Evolutionary conservation across 2,888 invertebrate genomes (phyloP).

Genomic region (Atethmia centrago): DNA sequence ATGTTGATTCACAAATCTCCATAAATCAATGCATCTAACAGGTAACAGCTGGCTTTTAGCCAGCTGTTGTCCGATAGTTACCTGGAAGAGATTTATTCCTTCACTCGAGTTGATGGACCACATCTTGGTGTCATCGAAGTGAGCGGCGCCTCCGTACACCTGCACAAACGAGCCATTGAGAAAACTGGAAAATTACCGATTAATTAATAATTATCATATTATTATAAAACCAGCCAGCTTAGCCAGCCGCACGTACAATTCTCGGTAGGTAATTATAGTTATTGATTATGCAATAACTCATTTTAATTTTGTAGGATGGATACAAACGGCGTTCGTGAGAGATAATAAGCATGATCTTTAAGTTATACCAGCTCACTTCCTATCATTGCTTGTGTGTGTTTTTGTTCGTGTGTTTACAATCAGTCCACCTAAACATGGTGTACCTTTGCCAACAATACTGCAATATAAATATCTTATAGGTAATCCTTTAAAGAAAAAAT

Average conservation of each 20-base stretch:
- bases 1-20: neutral
- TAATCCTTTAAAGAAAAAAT: neutral
- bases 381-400: neutral
- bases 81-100: constrained; percentile 98
- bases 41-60: too few relatives aligned
- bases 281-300: constrained; percentile 53
- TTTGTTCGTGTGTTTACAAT: neutral
- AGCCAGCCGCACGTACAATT: constrained; percentile 56
- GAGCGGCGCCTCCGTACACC: constrained; percentile 99
- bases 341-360: neutral
- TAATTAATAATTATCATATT: constrained; percentile 63
- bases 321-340: constrained; percentile 5
- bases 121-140: constrained; percentile 98
- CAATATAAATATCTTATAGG: neutral
- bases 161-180: constrained; percentile 70
- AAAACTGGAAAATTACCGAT: constrained; percentile 54
- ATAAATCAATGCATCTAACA: neutral
- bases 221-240: constrained; percentile 59
- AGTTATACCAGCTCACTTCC: neutral
- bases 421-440: neutral
- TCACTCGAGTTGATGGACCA: constrained; percentile 96
- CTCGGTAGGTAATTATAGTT: constrained; percentile 60
- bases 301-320: constrained; percentile 26
- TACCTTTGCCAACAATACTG: too few relatives aligned
- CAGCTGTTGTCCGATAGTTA: constrained; percentile 78